Evolutionary conservation across 2,113 vertebrate species (phyloP).

Genomic region (Alligator sinensis): DNA sequence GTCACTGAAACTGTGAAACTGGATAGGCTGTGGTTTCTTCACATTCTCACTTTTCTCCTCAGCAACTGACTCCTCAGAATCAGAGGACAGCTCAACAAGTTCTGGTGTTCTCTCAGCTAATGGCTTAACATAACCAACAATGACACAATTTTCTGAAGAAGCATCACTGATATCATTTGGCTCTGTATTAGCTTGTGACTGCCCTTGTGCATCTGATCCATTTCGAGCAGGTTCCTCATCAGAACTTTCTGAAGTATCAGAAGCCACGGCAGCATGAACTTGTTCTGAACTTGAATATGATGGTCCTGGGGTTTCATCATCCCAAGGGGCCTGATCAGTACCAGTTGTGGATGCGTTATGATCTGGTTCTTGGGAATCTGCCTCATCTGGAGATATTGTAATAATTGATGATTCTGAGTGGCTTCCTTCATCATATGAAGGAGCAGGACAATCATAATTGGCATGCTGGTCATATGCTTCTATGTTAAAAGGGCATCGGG

Average conservation of each 20-base stretch:
- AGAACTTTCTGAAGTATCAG: slow-evolving; percentile 87
- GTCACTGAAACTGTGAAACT: slow-evolving; percentile 78
- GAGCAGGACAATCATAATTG: slow-evolving; percentile 90
- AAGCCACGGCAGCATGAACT: slow-evolving; percentile 69
- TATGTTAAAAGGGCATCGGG: slow-evolving; percentile 89
- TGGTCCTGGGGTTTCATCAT: slow-evolving; percentile 92
- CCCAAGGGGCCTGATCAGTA: slow-evolving; percentile 86
- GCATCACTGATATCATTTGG: slow-evolving; percentile 68
- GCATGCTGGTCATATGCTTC: slow-evolving; percentile 92
- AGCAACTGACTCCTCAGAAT: slow-evolving; percentile 83
- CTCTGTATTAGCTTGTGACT: slow-evolving; percentile 53
- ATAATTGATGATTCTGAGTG: slow-evolving; percentile 90
- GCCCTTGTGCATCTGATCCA: slow-evolving; percentile 28
- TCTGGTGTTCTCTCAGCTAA: slow-evolving; percentile 92
- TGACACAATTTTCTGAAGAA: slow-evolving; percentile 87
- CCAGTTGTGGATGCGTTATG: slow-evolving; percentile 59
- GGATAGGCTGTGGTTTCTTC: slow-evolving; percentile 79
- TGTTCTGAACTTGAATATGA: slow-evolving; percentile 89
- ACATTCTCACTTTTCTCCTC: slow-evolving; percentile 76
- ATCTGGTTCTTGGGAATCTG: slow-evolving; percentile 67
- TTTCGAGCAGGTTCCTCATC: slow-evolving; percentile 78
- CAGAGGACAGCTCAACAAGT: slow-evolving; percentile 92
- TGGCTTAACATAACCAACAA: slow-evolving; percentile 91
- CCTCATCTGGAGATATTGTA: slow-evolving; percentile 89
- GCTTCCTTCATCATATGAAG: slow-evolving; percentile 88